These are phyloP conservation scores for Antheraea yamamai DNA, from an alignment of 2,888 invertebrate genomes.

Conservation along the genomic window DNA sequence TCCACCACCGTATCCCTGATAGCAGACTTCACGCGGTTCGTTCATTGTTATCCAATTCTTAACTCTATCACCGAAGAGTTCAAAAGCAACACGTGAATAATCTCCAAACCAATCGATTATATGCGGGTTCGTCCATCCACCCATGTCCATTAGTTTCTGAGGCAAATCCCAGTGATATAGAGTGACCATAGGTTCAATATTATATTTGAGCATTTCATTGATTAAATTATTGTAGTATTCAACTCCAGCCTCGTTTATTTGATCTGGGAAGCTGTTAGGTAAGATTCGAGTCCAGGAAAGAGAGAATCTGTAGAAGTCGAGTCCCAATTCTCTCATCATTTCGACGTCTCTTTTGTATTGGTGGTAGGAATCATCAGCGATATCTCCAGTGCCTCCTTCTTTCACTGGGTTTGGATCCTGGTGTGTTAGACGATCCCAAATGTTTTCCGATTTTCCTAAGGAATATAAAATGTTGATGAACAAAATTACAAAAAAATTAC, in stretches of 20 bases:
- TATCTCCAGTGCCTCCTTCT: constrained; percentile 80
- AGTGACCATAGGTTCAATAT: constrained; percentile 83
- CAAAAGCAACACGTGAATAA: constrained; percentile 66
- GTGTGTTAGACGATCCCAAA: constrained; percentile 84
- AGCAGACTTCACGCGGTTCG: constrained; percentile 68
- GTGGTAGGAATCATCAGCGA: constrained; percentile 83
- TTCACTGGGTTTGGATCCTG: constrained; percentile 63
- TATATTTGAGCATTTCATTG: constrained; percentile 78
- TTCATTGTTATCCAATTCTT: constrained; percentile 82
- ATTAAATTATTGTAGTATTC: constrained; percentile 71
- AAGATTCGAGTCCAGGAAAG: constrained; percentile 84
- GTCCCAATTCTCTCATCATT: constrained; percentile 67
- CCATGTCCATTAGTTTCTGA: constrained; percentile 73
- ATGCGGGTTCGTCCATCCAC: constrained; percentile 74
- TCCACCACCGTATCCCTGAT: constrained; percentile 63
- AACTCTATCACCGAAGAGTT: constrained; percentile 71
- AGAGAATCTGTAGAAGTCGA: constrained; percentile 81
- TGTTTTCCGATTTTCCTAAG: constrained; percentile 79
- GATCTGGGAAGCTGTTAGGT: constrained; percentile 78
- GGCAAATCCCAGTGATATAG: constrained; percentile 81
- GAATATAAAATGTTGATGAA: neutral
- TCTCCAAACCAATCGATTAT: constrained; percentile 70
- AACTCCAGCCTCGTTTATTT: constrained; percentile 76
- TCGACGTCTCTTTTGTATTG: constrained; percentile 80
- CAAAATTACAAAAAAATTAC: neutral